phyloP scores from a whole-genome alignment of 2,797 vertebrate genomes.

The Hirundo rustica region DNA sequence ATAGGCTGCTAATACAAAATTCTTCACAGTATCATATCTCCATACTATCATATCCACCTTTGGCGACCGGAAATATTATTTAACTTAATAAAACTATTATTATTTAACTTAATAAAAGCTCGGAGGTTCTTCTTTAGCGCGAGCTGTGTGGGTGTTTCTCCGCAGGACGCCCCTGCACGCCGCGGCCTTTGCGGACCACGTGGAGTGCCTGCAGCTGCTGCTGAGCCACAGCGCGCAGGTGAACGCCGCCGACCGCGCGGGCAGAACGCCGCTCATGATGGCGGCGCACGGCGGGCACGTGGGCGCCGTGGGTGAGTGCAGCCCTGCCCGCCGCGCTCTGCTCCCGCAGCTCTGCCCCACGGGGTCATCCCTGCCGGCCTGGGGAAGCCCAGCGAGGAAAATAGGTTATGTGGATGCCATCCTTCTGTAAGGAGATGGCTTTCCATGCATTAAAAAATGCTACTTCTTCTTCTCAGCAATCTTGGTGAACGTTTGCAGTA shows the following conservation, averaged over 20 bases:
- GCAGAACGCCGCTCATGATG: slow-evolving; percentile 89
- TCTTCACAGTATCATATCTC: not conserved
- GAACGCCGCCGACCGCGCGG: slow-evolving; percentile 81
- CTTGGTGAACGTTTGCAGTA: not conserved
- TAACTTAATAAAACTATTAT: not conserved
- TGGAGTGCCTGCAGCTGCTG: not conserved
- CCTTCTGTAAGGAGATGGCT: not conserved
- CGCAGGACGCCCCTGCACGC: too few relatives aligned
- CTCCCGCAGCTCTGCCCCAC: not conserved
- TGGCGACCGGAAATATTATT: not conserved
- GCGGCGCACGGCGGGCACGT: slow-evolving; percentile 84
- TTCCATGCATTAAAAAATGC: not conserved
- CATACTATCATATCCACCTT: not conserved
- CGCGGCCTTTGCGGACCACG: too few relatives aligned
- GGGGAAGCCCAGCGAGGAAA: not conserved
- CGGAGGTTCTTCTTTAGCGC: too few relatives aligned
- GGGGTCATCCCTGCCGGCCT: not conserved
- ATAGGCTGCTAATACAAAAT: not conserved
- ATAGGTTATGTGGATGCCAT: accelerated
- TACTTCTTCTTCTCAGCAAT: not conserved
- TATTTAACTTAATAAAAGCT: too few relatives aligned
- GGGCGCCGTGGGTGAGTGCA: slow-evolving; percentile 82
- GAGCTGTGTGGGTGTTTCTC: too few relatives aligned
- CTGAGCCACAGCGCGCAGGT: slow-evolving; percentile 83
- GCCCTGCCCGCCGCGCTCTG: not conserved